Base-by-base conservation (phyloP, 1,140 invertebrate species). In the Spodoptera litura region DNA sequence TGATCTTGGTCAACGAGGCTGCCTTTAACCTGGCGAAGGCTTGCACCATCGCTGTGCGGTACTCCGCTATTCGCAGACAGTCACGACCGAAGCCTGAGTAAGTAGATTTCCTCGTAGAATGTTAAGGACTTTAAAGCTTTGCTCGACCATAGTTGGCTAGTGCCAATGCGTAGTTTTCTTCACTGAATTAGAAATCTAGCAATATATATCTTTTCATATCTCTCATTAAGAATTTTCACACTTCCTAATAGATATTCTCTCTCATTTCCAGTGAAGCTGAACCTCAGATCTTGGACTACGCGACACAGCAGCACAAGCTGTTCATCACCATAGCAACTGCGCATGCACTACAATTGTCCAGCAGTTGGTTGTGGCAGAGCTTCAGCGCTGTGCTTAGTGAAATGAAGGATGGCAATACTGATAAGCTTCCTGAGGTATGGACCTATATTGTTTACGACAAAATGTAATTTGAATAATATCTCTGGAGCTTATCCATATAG, bases 281-380 rank as follows among this genome's bases (percentile, higher is more conserved):
- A 92, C 96, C 97, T 3, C 98, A 99, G 94, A 98, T 99, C 55
- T 94, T 99, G 72, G 98, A 99, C 86, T 99, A 98, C 86, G 96
- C 97, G 71, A 99, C 98, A 0, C 99, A 99, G 89, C 98, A 99
- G 91, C 97, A 98, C 83, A 99, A 99, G 93, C 85, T 99, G 5
- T 98, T 99, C 81, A 98, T 98, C 3, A 94, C 96, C 81, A 96
- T 99, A 52, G 97, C 98, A 5, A 96, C 97, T 0, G 96, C 96
- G 53, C 97, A 98, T 86, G 98, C 97, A 0, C 96, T 98, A 64
- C 95, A 95, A 74, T 96, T 97, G 76, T 95, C 97, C 20, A 97
- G 97, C 0, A 95, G 95, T 56, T 96, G 96, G 95, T 94, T 98
- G 44, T 98, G 97, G 96, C 95, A 97, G 44, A 96, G 97, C 87